Conservation (phyloP, 2,888 invertebrate genomes). For the Epistrophe eligans region DNA sequence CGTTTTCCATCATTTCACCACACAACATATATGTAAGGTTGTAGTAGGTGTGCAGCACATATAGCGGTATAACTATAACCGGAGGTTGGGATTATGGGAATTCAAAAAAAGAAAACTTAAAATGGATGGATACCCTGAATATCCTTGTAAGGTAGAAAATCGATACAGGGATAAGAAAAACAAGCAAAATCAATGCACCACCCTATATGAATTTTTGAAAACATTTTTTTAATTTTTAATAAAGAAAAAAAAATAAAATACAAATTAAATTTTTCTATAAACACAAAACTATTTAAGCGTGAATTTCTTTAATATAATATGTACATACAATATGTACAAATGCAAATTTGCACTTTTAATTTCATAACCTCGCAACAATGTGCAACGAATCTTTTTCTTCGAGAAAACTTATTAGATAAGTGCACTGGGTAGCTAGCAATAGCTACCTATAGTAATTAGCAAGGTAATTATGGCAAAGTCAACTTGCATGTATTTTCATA, state of each 20-base stretch:
- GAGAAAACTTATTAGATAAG: slow-evolving; percentile 62
- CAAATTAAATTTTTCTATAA: neutral
- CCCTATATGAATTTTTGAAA: neutral
- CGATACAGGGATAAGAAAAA: slow-evolving; percentile 51
- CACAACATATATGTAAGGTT: slow-evolving; percentile 31
- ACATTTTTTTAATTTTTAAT: neutral
- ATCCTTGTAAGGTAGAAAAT: slow-evolving; percentile 66
- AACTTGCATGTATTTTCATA: neutral
- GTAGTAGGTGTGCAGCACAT: slow-evolving; percentile 23
- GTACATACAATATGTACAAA: no score
- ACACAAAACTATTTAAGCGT: neutral
- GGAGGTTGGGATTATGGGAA: slow-evolving; percentile 57
- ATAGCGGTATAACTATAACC: slow-evolving; percentile 46
- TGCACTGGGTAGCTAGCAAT: neutral
- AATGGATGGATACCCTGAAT: slow-evolving; percentile 60
- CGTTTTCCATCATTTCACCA: slow-evolving; percentile 59
- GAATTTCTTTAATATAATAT: neutral
- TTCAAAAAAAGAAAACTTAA: slow-evolving; percentile 44
- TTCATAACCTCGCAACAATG: slow-evolving; percentile 47
- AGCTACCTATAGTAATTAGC: slow-evolving; percentile 41
- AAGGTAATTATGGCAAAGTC: slow-evolving; percentile 28
- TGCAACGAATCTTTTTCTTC: slow-evolving; percentile 24
- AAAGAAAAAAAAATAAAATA: neutral
- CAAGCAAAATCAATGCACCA: slow-evolving; percentile 34
- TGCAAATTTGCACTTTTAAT: slow-evolving; percentile 34